These are phyloP conservation scores for Rhincodon typus DNA, from an alignment of 2,797 vertebrate species.

Conservation along the genomic window DNA sequence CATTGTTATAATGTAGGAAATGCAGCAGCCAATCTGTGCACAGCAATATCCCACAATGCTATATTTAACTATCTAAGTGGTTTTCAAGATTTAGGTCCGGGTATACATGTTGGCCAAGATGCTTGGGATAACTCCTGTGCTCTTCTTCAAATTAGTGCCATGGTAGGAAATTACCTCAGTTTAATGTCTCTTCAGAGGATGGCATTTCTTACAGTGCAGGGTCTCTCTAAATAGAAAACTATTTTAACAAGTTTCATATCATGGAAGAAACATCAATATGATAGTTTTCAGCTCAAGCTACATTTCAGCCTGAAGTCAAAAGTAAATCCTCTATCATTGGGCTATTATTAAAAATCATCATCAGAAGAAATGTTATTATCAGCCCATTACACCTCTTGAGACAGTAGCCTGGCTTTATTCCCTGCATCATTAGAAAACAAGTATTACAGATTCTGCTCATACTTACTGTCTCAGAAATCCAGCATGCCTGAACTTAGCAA, in stretches of 20 bases:
- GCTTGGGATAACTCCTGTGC: background rate
- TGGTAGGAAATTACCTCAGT: background rate
- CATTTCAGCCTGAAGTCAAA: constrained; percentile 4
- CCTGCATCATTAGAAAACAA: background rate
- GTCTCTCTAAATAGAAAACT: background rate
- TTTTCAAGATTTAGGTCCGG: background rate
- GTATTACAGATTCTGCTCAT: background rate
- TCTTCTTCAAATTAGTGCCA: background rate
- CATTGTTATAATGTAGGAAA: background rate
- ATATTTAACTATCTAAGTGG: background rate
- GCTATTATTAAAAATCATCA: background rate
- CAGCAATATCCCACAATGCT: background rate
- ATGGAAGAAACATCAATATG: background rate
- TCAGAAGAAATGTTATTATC: background rate
- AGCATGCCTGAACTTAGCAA: background rate
- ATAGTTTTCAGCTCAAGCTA: background rate
- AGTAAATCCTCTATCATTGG: background rate
- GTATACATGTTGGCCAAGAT: background rate
- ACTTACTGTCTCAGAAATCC: background rate
- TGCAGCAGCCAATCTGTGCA: background rate
- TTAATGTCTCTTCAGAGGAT: background rate
- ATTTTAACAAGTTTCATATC: background rate
- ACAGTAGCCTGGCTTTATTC: background rate
- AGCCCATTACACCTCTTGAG: background rate
- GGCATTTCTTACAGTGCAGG: background rate